phyloP scores from a whole-genome alignment of 2,113 vertebrate genomes.

The Apistogramma diplotaenia region DNA sequence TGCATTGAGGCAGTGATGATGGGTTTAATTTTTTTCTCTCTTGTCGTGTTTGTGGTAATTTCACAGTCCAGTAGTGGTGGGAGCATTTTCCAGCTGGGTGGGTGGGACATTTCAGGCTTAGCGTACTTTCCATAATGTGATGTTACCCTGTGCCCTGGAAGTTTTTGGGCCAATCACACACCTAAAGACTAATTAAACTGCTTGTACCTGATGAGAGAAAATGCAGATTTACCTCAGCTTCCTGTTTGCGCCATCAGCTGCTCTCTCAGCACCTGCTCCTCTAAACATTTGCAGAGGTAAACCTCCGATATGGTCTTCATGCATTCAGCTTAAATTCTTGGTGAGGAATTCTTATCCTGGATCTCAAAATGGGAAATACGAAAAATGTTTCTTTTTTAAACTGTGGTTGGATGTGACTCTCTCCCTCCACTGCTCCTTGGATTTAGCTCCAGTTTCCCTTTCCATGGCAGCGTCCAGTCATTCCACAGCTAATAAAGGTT shows the following conservation, averaged over 20 bases:
- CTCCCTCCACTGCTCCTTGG: slow-evolving; percentile 9
- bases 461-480: slow-evolving; percentile 10
- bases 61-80: slow-evolving; percentile 57
- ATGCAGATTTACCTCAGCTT: background rate
- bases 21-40: background rate
- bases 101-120: background rate
- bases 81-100: slow-evolving; percentile 18
- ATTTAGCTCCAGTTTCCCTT: slow-evolving; percentile 26
- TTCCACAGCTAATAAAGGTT: slow-evolving; percentile 36
- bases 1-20: slow-evolving; percentile 23
- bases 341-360: slow-evolving; percentile 13
- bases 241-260: background rate
- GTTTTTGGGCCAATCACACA: background rate
- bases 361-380: slow-evolving; percentile 2
- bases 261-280: background rate
- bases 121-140: background rate
- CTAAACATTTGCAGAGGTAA: background rate
- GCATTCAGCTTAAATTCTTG: slow-evolving; percentile 4
- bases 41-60: slow-evolving; percentile 64
- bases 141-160: background rate
- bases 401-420: slow-evolving; percentile 10
- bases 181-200: background rate
- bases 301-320: background rate
- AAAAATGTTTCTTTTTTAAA: slow-evolving; percentile 20
- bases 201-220: background rate